Evolutionary conservation across 2,888 invertebrate species (phyloP).

Genomic region (Subacronicta megacephala): DNA sequence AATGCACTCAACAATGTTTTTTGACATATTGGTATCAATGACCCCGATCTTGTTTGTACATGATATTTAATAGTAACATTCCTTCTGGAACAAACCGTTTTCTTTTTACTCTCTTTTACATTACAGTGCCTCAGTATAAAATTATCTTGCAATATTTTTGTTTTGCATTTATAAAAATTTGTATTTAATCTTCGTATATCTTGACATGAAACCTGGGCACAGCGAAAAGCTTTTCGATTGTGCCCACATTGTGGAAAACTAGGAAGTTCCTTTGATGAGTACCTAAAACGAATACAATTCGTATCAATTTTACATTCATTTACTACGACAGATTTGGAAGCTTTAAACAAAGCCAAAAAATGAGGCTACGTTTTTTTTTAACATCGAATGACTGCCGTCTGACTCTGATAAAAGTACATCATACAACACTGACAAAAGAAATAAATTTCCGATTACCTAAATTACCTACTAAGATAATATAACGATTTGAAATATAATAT

Average conservation of each 20-base stretch:
- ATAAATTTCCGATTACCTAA: too few relatives aligned
- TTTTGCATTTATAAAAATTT: conserved; percentile 6
- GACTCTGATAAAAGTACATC: too few relatives aligned
- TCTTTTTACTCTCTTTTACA: conserved; percentile 8
- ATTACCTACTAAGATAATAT: too few relatives aligned
- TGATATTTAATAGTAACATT: conserved; percentile 8
- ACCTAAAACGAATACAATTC: conserved; percentile 5
- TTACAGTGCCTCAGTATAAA: conserved; percentile 8
- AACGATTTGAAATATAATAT: too few relatives aligned
- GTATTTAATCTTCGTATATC: conserved; percentile 6
- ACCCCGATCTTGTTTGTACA: conserved; percentile 7
- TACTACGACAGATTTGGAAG: conserved; percentile 4
- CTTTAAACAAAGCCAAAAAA: too few relatives aligned
- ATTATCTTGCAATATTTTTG: conserved; percentile 8
- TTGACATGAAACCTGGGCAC: conserved; percentile 7
- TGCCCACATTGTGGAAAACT: conserved; percentile 7
- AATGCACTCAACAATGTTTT: conserved; percentile 10
- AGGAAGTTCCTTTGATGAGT: conserved; percentile 8
- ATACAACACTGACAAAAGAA: too few relatives aligned
- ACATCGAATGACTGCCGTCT: background rate
- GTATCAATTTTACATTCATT: conserved; percentile 7
- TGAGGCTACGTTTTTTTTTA: too few relatives aligned
- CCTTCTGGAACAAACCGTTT: conserved; percentile 5
- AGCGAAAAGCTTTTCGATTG: conserved; percentile 7
- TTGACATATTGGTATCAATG: conserved; percentile 7